Conservation (phyloP, 2,888 invertebrate species). For the Agriopis marginaria region DNA sequence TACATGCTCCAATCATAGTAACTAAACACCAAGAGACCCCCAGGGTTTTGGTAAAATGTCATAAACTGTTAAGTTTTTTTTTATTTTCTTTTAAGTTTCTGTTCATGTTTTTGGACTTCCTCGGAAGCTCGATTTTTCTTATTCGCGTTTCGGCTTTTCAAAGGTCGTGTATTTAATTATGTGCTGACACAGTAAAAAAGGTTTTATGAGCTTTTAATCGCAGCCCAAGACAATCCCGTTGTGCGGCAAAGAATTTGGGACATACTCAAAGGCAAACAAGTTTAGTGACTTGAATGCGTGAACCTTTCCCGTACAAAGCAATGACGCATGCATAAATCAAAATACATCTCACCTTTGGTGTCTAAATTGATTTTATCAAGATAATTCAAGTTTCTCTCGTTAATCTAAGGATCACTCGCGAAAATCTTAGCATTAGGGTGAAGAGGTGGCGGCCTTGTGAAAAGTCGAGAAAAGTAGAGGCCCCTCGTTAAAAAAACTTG, state of each 20-base stretch:
- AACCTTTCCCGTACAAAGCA: conserved; percentile 18
- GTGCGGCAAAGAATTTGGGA: conserved; percentile 31
- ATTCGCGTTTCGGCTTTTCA: not conserved
- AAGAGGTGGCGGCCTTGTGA: too few relatives aligned
- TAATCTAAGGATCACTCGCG: too few relatives aligned
- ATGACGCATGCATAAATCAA: conserved; percentile 7
- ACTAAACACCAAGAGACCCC: not conserved
- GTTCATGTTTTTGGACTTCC: not conserved
- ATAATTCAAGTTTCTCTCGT: too few relatives aligned
- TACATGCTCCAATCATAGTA: too few relatives aligned
- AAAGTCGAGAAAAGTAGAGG: too few relatives aligned
- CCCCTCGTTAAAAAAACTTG: too few relatives aligned
- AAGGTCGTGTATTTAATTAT: conserved; percentile 1
- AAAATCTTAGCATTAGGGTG: too few relatives aligned
- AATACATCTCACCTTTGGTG: not conserved
- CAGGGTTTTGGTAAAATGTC: not conserved
- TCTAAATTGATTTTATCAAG: not conserved
- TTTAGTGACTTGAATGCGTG: conserved; percentile 22
- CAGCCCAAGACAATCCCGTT: conserved; percentile 38
- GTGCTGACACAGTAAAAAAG: conserved; percentile 20
- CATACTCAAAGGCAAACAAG: conserved; percentile 37
- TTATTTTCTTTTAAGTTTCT: too few relatives aligned
- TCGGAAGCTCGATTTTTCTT: not conserved
- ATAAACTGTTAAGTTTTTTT: not conserved
- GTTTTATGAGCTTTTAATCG: conserved; percentile 29